Evolutionary conservation across 2,888 invertebrate genomes (phyloP), one percentile per base, ranked within the genome.

Genomic region (Apotomis betuletana): DNA sequence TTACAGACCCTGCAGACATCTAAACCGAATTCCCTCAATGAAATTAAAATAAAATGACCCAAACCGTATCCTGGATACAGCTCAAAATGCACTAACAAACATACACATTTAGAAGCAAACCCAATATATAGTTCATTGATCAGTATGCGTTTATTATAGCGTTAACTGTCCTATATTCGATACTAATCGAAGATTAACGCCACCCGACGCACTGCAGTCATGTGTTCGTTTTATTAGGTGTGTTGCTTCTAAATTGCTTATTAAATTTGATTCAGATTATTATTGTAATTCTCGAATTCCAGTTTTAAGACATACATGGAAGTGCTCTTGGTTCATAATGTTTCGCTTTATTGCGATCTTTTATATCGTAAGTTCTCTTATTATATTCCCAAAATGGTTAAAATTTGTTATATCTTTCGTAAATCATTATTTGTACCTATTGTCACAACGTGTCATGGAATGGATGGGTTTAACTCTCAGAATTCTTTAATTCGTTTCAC

Each of bases 181-280:
- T 63, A 72, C 68, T 72, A 59, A 71, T 67, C 12, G 15, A 41
- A 46, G 46, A 8, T 59, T 68, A 59, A 63, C 52, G 62, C 68
- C 67, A 59, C 46, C 58, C 51, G 36, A 58, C 15, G 58, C 54
- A 52, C 55, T 59, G 57, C 63, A 59, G 58, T 9, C 10, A 68
- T 63, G 41, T 62, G 67, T 62, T 63, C 58, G 63, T 63, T 72
- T 72, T 68, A 72, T 67, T 57, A 58, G 27, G 57, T 61, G 67
- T 67, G 60, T 62, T 67, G 72, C 46, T 27, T 72, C 9, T 63
- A 72, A 72, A 72, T 63, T 58, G 63, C 72, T 68, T 68, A 72
- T 68, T 63, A 68, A 58, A 4, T 49, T 57, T 10, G 15, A 12
- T 71, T 55, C 9, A 62, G 61, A 38, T 61, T 49, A 51, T 44